These are phyloP conservation scores for Antennarius striatus DNA, from an alignment of 2,113 vertebrate genomes.

Conservation along the genomic window DNA sequence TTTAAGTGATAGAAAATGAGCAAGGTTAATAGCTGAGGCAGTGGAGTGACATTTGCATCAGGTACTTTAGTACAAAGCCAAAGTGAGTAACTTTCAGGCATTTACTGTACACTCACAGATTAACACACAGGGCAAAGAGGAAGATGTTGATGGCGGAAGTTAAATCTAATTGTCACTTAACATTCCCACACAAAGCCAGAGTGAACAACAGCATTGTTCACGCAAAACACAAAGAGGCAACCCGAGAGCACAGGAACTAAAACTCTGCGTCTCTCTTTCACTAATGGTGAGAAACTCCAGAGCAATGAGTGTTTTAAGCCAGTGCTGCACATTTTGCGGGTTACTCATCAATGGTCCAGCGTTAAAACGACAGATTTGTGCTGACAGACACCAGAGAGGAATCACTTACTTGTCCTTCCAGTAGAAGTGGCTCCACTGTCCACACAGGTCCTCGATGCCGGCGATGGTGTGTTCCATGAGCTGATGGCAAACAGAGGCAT, in stretches of 20 bases:
- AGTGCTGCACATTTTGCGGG: too few relatives aligned
- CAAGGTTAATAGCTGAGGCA: too few relatives aligned
- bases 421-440: conserved; percentile 97
- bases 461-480: conserved; percentile 94
- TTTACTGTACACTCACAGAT: too few relatives aligned
- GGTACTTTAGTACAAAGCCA: too few relatives aligned
- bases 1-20: too few relatives aligned
- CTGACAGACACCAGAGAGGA: not conserved
- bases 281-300: not conserved
- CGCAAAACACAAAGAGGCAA: conserved; percentile 34
- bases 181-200: conserved; percentile 16
- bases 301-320: not conserved
- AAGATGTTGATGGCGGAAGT: conserved; percentile 10
- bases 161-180: conserved; percentile 27
- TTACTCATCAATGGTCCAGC: too few relatives aligned
- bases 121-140: not conserved
- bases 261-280: conserved; percentile 9
- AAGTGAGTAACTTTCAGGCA: too few relatives aligned
- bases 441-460: conserved; percentile 96
- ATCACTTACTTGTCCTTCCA: conserved; percentile 95
- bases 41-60: too few relatives aligned
- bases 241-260: conserved; percentile 2
- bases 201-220: conserved; percentile 27
- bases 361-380: not conserved
- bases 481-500: conserved; percentile 66